Evolutionary conservation across 2,888 invertebrate species (phyloP), one percentile per base, ranked within the genome.

Genomic region (Spatulosminthurus flaviceps): DNA sequence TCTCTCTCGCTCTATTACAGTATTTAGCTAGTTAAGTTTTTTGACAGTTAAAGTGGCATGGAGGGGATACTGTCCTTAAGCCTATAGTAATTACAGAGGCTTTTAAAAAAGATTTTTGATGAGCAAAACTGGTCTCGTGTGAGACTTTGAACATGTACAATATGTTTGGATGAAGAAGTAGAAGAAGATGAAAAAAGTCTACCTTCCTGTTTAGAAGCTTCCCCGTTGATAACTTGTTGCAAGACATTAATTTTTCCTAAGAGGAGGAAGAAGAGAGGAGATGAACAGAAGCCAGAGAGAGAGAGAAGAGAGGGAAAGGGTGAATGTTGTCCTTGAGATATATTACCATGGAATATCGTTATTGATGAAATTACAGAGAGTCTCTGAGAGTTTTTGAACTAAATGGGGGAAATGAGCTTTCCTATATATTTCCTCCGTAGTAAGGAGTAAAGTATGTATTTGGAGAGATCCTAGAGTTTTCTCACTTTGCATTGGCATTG

Each of bases 321-420:
- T n/a, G n/a, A n/a, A 34, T 34, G 5, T 34, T 34, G 34, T 34
- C 34, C 9, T 9, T 7, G 51, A 72, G 42, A 73, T 73, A 73
- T 73, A 73, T 73, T 73, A 61, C 73, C 61, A 13, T 26, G 61
- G n/a, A 51, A 60, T 73, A 73, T 73, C 73, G 26, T 72, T 73
- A 73, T 51, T 51, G 28, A 73, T 73, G 73, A 73, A 73, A 73
- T 73, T 73, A 73, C 73, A 21, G 60, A 73, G 73, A n/a, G n/a
- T n/a, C n/a, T 61, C 73, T 60, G 60, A 19, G n/a, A n/a, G n/a
- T n/a, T n/a, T 51, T 73, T 73, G 42, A 71, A 41, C 34, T 71
- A 71, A 71, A 71, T 71, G 34, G 71, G 51, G 34, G 71, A 71
- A 71, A 71, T 34, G 71, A 71, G 71, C 24, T 28, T 16, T 69